Conservation (phyloP, 2,888 invertebrate species). For the Sicus ferrugineus region DNA sequence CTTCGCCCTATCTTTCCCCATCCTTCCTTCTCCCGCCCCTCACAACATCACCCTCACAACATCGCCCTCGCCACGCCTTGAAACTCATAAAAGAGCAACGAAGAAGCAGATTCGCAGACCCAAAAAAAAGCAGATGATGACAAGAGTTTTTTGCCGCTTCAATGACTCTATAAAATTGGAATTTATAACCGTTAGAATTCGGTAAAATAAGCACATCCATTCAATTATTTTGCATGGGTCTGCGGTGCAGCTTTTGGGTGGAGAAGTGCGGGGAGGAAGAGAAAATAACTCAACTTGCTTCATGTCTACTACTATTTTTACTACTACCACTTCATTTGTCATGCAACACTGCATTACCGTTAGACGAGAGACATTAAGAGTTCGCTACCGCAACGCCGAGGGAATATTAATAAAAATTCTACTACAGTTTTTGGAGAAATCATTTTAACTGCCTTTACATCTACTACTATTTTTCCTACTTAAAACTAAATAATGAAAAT, state of each 20-base stretch:
- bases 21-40: too few relatives aligned
- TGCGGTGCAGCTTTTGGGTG: too few relatives aligned
- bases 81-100: constrained; percentile 27
- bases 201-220: neutral
- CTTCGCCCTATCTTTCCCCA: constrained; percentile 12
- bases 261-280: too few relatives aligned
- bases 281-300: neutral
- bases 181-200: constrained; percentile 53
- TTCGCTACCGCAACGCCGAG: neutral
- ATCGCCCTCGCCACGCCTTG: too few relatives aligned
- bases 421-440: too few relatives aligned
- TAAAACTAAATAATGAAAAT: too few relatives aligned
- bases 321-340: neutral
- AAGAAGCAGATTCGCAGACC: constrained; percentile 12
- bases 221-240: constrained; percentile 17
- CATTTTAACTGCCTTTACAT: too few relatives aligned
- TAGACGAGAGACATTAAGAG: neutral
- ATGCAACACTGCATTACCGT: neutral
- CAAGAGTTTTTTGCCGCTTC: constrained; percentile 60
- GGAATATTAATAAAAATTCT: neutral
- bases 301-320: neutral
- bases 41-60: too few relatives aligned
- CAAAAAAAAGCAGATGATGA: constrained; percentile 48
- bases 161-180: constrained; percentile 59
- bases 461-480: too few relatives aligned